Evolutionary conservation across 2,888 invertebrate genomes (phyloP).

Genomic region (Lochmaea capreae): DNA sequence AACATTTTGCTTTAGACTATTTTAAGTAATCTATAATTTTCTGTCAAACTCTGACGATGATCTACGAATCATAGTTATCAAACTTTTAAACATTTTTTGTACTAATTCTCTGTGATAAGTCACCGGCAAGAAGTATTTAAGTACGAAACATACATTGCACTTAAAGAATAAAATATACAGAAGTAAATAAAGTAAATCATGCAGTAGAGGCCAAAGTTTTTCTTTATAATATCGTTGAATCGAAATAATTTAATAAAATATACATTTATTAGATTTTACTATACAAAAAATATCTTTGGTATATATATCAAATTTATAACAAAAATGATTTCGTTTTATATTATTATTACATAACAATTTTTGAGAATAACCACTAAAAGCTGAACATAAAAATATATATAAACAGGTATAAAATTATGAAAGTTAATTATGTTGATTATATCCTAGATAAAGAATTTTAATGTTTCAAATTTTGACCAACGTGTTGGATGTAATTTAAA

Average conservation of each 20-base stretch:
- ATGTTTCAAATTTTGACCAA: not conserved
- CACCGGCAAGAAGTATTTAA: slow-evolving; percentile 42
- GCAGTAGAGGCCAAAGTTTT: slow-evolving; percentile 45
- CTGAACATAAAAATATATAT: slow-evolving; percentile 14
- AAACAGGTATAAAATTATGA: not conserved
- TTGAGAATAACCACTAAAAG: slow-evolving; percentile 48
- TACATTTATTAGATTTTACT: slow-evolving; percentile 60
- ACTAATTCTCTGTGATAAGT: slow-evolving; percentile 1
- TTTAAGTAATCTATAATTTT: no score
- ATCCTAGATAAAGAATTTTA: not conserved
- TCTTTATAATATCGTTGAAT: slow-evolving; percentile 52
- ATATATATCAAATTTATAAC: slow-evolving; percentile 63
- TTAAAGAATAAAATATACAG: slow-evolving; percentile 43
- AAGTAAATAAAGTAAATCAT: slow-evolving; percentile 38
- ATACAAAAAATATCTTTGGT: slow-evolving; percentile 66
- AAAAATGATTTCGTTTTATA: slow-evolving; percentile 53
- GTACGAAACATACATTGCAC: slow-evolving; percentile 53
- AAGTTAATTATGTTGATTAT: not conserved
- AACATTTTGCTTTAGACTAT: no score
- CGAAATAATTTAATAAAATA: slow-evolving; percentile 58
- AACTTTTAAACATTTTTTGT: no score
- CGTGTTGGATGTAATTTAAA: not conserved
- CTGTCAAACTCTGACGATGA: no score
- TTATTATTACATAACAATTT: slow-evolving; percentile 51
- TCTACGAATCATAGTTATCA: no score